phyloP scores from a whole-genome alignment of 2,888 invertebrate species.

The Mellilla xanthometata region DNA sequence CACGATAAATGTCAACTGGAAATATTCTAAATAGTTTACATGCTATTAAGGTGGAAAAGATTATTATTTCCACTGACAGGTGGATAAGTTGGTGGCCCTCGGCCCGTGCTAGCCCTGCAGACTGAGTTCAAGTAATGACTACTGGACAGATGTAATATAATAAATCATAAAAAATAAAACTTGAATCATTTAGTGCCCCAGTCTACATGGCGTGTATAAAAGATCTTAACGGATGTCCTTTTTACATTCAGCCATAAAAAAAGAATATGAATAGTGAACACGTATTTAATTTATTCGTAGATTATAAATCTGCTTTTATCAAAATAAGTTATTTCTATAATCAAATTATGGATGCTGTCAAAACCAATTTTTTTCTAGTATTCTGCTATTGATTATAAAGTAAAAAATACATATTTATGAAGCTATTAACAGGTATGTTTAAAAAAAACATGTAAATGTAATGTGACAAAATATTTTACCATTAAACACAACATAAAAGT shows the following conservation, averaged over 20 bases:
- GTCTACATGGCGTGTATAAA: slow-evolving; percentile 31
- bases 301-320: no score
- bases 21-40: no score
- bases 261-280: no score
- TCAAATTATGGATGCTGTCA: background rate
- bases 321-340: no score
- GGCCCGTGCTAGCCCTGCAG: no score
- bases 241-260: slow-evolving; percentile 20
- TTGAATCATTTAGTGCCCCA: slow-evolving; percentile 27
- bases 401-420: background rate
- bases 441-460: no score
- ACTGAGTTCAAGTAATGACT: slow-evolving; percentile 7
- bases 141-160: slow-evolving; percentile 24
- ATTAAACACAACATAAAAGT: slow-evolving; percentile 9
- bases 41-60: no score
- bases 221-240: slow-evolving; percentile 29
- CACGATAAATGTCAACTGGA: no score
- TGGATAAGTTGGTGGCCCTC: no score
- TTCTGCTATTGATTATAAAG: background rate
- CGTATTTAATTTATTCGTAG: no score
- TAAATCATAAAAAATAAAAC: slow-evolving; percentile 26
- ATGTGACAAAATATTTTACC: background rate
- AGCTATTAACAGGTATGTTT: background rate
- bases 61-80: no score
- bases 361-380: background rate